phyloP scores from a whole-genome alignment of 2,113 vertebrate genomes.

The Panthera tigris region DNA sequence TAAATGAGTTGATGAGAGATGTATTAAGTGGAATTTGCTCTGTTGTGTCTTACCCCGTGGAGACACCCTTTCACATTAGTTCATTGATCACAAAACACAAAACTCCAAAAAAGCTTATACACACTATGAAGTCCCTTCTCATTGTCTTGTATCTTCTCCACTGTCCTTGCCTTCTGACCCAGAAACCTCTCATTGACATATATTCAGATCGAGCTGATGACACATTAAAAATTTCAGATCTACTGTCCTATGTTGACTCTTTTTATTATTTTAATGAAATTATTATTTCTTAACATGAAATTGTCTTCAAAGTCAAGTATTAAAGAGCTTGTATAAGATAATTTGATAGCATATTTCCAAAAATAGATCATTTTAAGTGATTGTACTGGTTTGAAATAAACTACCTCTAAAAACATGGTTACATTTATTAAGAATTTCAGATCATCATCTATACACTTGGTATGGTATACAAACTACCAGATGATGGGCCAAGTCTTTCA shows the following conservation, averaged over 20 bases:
- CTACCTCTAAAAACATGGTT: not conserved
- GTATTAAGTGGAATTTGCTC: not conserved
- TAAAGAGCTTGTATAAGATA: not conserved
- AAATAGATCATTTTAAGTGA: not conserved
- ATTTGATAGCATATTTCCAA: not conserved
- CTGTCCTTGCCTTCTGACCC: not conserved
- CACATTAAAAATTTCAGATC: not conserved
- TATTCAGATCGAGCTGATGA: not conserved
- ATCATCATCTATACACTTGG: not conserved
- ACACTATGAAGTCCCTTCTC: fast-evolving
- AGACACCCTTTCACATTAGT: fast-evolving
- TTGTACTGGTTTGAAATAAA: not conserved
- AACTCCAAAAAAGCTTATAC: not conserved
- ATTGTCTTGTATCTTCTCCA: not conserved
- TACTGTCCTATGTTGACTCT: not conserved
- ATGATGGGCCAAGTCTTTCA: not conserved
- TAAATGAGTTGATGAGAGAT: not conserved
- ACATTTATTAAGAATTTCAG: not conserved
- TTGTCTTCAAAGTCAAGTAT: not conserved
- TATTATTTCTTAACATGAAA: not conserved
- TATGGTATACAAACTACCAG: not conserved
- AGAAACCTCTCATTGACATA: not conserved
- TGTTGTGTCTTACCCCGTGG: fast-evolving
- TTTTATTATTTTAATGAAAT: not conserved
- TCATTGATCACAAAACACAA: not conserved